Conservation (phyloP, 2,888 invertebrate species). For the Dasypogon diadema region DNA sequence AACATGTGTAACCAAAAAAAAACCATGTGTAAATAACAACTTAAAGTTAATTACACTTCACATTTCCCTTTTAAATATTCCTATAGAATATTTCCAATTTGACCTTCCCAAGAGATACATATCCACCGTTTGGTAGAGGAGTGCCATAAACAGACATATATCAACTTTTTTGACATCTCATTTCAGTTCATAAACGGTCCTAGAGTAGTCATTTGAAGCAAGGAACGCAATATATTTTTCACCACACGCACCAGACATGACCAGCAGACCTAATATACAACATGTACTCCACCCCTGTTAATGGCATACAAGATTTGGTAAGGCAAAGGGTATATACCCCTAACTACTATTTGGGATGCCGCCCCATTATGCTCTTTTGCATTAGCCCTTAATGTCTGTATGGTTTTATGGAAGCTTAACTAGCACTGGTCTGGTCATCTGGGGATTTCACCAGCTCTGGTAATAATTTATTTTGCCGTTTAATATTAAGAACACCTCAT, state of each 20-base stretch:
- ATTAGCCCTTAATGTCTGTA: constrained; percentile 26
- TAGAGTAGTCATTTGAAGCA: not conserved
- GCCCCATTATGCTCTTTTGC: not conserved
- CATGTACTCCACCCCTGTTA: constrained; percentile 13
- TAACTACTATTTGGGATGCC: not conserved
- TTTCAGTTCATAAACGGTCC: constrained; percentile 35
- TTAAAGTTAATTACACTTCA: constrained; percentile 21
- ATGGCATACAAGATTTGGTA: constrained; percentile 21
- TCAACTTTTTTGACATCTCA: constrained; percentile 43
- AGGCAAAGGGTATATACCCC: constrained; percentile 19
- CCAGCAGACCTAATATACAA: constrained; percentile 42
- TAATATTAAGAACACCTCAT: constrained; percentile 44
- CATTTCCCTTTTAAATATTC: not conserved
- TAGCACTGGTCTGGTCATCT: constrained; percentile 36
- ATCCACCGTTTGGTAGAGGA: constrained; percentile 6
- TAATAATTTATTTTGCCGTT: constrained; percentile 44
- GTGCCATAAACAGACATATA: constrained; percentile 37
- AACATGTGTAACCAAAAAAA: not conserved
- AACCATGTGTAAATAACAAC: constrained; percentile 17
- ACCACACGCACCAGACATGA: constrained; percentile 37
- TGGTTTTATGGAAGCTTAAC: constrained; percentile 37
- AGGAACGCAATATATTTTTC: constrained; percentile 26
- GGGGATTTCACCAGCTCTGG: constrained; percentile 19
- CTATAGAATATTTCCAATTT: constrained; percentile 15
- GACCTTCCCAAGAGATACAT: not conserved